These are phyloP conservation scores for Protobothrops flavoviridis DNA, from an alignment of 2,113 vertebrate species.

Conservation along the genomic window DNA sequence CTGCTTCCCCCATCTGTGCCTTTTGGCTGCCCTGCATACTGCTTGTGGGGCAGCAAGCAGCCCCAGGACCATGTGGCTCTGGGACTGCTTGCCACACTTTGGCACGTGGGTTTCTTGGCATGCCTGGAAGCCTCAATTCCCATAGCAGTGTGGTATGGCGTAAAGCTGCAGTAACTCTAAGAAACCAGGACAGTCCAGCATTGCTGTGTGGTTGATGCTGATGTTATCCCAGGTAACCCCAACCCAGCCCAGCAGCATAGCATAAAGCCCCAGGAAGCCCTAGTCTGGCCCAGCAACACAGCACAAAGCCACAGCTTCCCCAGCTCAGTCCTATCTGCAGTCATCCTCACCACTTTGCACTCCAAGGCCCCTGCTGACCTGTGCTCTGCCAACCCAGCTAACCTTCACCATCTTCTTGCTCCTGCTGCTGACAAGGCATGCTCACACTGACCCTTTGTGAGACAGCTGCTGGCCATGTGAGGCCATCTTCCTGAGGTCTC, in stretches of 20 bases:
- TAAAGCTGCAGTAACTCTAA: not conserved
- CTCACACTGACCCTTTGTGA: not conserved
- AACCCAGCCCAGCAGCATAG: not conserved
- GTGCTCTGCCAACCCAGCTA: not conserved
- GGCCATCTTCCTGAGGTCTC: not conserved
- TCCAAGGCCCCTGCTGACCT: not conserved
- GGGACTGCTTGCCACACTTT: not conserved
- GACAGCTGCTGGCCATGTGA: not conserved
- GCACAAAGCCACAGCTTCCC: not conserved
- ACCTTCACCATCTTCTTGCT: not conserved
- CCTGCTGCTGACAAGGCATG: not conserved
- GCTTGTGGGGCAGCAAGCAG: not conserved
- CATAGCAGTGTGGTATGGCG: not conserved
- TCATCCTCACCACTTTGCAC: fast-evolving
- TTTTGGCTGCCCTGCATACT: not conserved
- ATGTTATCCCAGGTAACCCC: not conserved
- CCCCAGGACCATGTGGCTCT: not conserved
- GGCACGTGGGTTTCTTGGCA: not conserved
- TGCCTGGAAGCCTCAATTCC: not conserved
- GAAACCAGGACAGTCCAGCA: not conserved
- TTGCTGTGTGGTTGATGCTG: not conserved
- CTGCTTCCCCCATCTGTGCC: not conserved
- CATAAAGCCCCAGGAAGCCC: not conserved
- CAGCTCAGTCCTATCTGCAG: not conserved
- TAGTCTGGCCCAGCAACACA: not conserved